phyloP scores from a whole-genome alignment of 2,888 invertebrate species.

The Coenonympha arcania region DNA sequence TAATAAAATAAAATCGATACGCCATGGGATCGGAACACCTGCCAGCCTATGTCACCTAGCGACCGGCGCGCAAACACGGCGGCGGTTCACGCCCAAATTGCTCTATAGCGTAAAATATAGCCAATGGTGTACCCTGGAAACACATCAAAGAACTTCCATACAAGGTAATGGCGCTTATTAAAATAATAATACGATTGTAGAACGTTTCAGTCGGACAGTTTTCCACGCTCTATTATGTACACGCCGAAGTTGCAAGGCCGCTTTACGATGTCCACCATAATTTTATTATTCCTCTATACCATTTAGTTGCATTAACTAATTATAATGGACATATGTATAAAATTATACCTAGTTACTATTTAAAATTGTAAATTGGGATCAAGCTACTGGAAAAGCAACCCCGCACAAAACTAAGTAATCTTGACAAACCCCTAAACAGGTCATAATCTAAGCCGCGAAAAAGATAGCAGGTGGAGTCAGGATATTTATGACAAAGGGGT shows the following conservation, averaged over 20 bases:
- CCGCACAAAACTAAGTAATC: too few species aligned
- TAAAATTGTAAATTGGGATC: too few species aligned
- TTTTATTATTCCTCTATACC: not conserved
- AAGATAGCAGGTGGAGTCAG: too few species aligned
- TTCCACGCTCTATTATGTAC: not conserved
- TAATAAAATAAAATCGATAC: conserved; percentile 46
- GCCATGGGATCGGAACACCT: conserved; percentile 47
- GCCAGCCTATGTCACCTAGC: conserved; percentile 49
- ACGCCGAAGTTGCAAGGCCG: not conserved
- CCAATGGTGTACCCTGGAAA: conserved; percentile 5
- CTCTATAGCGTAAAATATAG: conserved; percentile 19
- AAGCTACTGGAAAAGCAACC: too few species aligned
- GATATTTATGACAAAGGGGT: too few species aligned
- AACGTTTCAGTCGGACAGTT: conserved; percentile 3
- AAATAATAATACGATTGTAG: conserved; percentile 5
- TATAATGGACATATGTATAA: not conserved
- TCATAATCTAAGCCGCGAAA: too few species aligned
- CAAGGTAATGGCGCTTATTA: conserved; percentile 1
- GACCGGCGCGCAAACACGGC: conserved; percentile 50
- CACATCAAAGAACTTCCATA: conserved; percentile 8
- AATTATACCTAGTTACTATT: too few species aligned
- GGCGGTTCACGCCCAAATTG: conserved; percentile 37
- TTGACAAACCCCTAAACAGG: too few species aligned
- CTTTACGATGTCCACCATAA: not conserved
- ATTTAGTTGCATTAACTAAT: not conserved